Evolutionary conservation across 1,140 invertebrate genomes (phyloP).

Genomic region (Drosophila quadrilineata): DNA sequence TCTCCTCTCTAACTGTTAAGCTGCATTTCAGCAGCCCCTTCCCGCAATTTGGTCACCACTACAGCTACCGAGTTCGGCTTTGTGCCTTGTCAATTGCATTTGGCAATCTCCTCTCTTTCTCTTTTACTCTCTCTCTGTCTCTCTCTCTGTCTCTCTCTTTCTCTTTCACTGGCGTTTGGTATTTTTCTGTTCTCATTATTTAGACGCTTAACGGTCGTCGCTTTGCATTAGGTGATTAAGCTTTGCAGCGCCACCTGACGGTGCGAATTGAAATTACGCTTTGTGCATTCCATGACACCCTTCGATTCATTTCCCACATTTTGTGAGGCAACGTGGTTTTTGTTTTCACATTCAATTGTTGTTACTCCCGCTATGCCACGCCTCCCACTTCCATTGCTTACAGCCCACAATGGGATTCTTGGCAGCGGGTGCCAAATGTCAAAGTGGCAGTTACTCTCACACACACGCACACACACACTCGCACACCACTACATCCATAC

Average conservation of each 20-base stretch:
- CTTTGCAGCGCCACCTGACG: constrained; percentile 52
- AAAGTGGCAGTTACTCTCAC: constrained; percentile 45
- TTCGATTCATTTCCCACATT: constrained; percentile 33
- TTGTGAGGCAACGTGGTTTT: constrained; percentile 38
- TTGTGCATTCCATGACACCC: background rate
- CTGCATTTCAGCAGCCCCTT: background rate
- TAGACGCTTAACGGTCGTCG: constrained; percentile 67
- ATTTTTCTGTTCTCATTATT: constrained; percentile 59
- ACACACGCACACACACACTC: background rate
- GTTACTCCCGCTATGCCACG: background rate
- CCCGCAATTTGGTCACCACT: background rate
- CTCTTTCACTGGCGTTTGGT: constrained; percentile 36
- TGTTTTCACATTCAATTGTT: constrained; percentile 39
- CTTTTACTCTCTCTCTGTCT: too few species aligned
- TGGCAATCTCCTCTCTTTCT: too few species aligned
- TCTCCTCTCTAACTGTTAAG: constrained; percentile 36
- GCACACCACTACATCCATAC: constrained; percentile 6
- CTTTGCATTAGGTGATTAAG: constrained; percentile 68
- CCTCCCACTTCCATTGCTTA: constrained; percentile 12
- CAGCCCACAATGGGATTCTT: background rate
- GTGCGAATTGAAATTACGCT: constrained; percentile 42
- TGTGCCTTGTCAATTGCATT: constrained; percentile 64
- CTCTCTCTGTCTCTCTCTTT: too few species aligned
- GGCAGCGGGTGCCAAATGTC: constrained; percentile 59
- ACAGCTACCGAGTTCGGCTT: too few species aligned